Base-by-base conservation (phyloP, 2,797 vertebrate genomes). In the Danio choprae region DNA sequence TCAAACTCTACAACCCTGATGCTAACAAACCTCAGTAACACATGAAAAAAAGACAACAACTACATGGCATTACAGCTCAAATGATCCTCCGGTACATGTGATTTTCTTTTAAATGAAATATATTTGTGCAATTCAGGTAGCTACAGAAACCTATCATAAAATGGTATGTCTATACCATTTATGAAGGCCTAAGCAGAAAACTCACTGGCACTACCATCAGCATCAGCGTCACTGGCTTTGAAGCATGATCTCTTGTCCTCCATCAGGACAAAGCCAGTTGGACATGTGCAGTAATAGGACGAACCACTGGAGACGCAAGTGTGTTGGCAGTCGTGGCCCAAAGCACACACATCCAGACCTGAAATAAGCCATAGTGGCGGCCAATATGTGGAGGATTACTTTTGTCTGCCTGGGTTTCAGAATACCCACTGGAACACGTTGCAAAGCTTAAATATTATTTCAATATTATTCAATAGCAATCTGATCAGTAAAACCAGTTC, bases 241-340 rank as follows among this genome's bases (percentile, higher is more conserved):
- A 85, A 83, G 79, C 85, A 86, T 6, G 85, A 86, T 71, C 48
- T 86, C 72, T 69, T 83, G 68, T 86, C 81, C 64, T 77, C 72
- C 85, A 82, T 81, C 71, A 86, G 56, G 50, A 83, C 76, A 80
- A 84, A 86, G 68, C 83, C 85, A 53, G 76, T 20, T 5, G 76
- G 81, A 44, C 85, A 86, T 4, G 73, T 70, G 81, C 85, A 85
- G 79, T 77, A 77, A 83, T 77, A 84, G 11, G 85, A 86, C 4
- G 83, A 81, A 63, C 79, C 79, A 9, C 58, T 84, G 81, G 72
- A 69, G 16, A 84, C 58, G 36, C 85, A 86, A 40, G 40, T 62
- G 72, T 86, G 79, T 80, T 84, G 83, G 75, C 85, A 85, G 81
- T 81, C 59, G 15, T 84, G 81, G 62, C 81, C 83, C 76, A 81